phyloP scores from a whole-genome alignment of 2,888 invertebrate genomes.

The Drosophila mettleri region DNA sequence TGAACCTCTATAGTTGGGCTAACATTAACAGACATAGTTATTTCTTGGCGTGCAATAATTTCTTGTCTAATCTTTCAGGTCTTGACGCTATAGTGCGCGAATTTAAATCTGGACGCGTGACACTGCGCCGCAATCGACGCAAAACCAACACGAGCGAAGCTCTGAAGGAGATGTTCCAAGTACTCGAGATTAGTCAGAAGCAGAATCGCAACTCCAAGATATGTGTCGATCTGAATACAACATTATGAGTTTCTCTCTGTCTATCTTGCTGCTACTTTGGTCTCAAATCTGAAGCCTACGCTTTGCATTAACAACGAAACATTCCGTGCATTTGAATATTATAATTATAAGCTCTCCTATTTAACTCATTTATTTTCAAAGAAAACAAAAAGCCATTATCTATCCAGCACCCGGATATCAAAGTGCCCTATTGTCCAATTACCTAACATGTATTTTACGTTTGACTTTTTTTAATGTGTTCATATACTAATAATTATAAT shows the following conservation, averaged over 20 bases:
- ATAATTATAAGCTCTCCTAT: conserved; percentile 25
- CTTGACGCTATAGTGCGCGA: conserved; percentile 85
- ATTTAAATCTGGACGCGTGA: conserved; percentile 84
- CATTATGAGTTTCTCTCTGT: conserved; percentile 25
- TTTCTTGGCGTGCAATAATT: background rate
- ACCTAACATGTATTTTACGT: conserved; percentile 16
- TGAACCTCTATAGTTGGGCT: conserved; percentile 23
- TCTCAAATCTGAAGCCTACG: conserved; percentile 57
- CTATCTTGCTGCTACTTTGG: conserved; percentile 30
- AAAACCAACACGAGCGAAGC: conserved; percentile 84
- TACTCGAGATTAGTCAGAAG: conserved; percentile 84
- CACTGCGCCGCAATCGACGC: conserved; percentile 83
- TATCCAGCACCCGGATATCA: background rate
- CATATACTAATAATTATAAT: conserved; percentile 45
- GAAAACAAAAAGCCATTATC: conserved; percentile 10
- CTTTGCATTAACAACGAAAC: conserved; percentile 55
- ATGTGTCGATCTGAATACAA: conserved; percentile 79
- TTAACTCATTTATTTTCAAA: conserved; percentile 12
- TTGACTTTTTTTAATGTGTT: conserved; percentile 44
- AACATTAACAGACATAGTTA: background rate
- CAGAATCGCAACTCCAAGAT: conserved; percentile 84
- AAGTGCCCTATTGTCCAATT: background rate
- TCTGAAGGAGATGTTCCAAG: conserved; percentile 85
- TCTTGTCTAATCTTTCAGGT: conserved; percentile 70
- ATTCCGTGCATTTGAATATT: conserved; percentile 71